Evolutionary conservation across 1,140 invertebrate genomes (phyloP).

Genomic region (Cotesia typhae): DNA sequence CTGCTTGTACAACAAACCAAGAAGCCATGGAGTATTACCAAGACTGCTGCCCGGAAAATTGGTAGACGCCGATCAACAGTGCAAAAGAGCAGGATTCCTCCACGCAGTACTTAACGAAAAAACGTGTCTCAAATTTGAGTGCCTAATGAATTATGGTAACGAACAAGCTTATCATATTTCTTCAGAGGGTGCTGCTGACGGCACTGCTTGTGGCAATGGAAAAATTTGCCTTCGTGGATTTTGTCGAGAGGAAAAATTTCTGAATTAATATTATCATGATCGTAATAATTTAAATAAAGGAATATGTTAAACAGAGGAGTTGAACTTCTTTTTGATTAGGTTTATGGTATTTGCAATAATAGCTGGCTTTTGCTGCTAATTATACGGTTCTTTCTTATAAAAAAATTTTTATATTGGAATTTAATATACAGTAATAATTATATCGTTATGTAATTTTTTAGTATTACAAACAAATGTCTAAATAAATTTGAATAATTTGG

Average conservation of each 20-base stretch:
- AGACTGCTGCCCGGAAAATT: slow-evolving; percentile 16
- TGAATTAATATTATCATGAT: neutral
- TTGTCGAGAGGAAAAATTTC: neutral
- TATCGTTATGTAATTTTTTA: no score
- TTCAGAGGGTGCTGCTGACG: slow-evolving; percentile 9
- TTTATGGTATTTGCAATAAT: no score
- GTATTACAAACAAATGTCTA: no score
- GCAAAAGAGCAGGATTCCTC: neutral
- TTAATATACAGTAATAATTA: no score
- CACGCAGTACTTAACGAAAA: neutral
- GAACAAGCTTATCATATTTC: neutral
- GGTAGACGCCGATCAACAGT: slow-evolving; percentile 12
- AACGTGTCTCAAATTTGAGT: neutral
- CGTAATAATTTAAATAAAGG: no score
- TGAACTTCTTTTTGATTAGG: no score
- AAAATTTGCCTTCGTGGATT: slow-evolving; percentile 7
- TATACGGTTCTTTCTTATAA: no score
- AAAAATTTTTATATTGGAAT: no score
- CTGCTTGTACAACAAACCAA: slow-evolving; percentile 23
- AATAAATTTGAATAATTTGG: no score
- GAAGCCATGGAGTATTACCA: neutral
- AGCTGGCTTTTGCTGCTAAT: no score
- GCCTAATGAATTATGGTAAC: neutral
- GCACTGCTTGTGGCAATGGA: neutral
- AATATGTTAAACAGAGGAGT: no score